Percentiles rank a stretch among this genome's conserved stretches.
These are phyloP conservation scores for Chloroceryle inda DNA, from an alignment of 2,797 vertebrate species.

Conservation along the genomic window DNA sequence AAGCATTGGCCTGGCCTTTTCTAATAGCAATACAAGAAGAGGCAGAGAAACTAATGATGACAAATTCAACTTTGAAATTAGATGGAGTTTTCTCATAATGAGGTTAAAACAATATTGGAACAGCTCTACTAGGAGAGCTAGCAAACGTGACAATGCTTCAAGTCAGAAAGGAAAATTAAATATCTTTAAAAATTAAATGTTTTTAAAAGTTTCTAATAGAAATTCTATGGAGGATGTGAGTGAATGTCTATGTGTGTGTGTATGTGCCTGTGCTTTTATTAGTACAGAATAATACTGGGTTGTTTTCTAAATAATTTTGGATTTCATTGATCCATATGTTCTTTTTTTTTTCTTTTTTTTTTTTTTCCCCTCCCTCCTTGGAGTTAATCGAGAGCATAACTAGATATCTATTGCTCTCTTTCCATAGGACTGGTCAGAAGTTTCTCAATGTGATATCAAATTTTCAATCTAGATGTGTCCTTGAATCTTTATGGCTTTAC, in stretches of 20 bases:
- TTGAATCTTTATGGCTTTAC: not conserved
- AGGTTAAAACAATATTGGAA: constrained; percentile 36
- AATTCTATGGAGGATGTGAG: not conserved
- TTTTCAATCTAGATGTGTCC: not conserved
- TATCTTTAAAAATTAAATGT: not conserved
- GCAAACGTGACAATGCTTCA: not conserved
- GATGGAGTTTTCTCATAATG: not conserved
- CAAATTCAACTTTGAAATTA: constrained; percentile 36
- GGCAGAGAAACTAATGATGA: not conserved
- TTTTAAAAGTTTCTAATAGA: not conserved
- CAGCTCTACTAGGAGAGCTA: not conserved
- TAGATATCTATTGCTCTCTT: not conserved
- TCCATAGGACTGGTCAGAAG: not conserved
- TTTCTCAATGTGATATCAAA: not conserved
- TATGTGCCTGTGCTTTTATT: not conserved
- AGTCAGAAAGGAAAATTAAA: not conserved
- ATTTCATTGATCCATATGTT: not conserved
- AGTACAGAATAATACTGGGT: not conserved
- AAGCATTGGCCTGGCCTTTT: not conserved
- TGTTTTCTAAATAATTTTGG: not conserved
- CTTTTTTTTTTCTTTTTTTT: accelerated
- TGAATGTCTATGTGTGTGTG: not conserved
- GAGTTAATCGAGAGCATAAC: accelerated
- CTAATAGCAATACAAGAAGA: not conserved
- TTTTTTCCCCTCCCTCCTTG: no score